phyloP scores from a whole-genome alignment of 2,888 invertebrate species.

The Sphaerophoria rueppellii region DNA sequence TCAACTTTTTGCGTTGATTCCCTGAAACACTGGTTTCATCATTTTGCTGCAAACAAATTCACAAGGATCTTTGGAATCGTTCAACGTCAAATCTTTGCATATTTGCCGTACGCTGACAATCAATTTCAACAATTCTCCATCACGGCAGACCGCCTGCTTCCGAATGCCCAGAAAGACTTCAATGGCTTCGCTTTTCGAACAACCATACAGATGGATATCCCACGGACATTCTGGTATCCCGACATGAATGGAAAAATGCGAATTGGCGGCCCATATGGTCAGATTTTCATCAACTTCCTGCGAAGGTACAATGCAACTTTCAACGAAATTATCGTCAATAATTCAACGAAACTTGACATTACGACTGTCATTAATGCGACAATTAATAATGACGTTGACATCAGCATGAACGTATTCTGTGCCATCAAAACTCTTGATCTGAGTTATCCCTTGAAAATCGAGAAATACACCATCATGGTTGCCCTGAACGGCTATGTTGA shows the following conservation, averaged over 20 bases:
- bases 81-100: too few species aligned
- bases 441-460: slow-evolving; percentile 28
- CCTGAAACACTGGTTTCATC: too few species aligned
- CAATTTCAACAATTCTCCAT: too few species aligned
- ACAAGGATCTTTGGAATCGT: too few species aligned
- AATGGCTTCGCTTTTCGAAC: neutral
- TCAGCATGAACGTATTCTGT: slow-evolving; percentile 47
- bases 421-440: neutral
- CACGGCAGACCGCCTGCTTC: too few species aligned
- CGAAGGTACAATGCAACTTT: slow-evolving; percentile 8
- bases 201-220: slow-evolving; percentile 3
- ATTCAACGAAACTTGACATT: slow-evolving; percentile 13
- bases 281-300: too few species aligned
- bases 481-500: slow-evolving; percentile 12
- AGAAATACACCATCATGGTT: slow-evolving; percentile 9
- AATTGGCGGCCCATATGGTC: neutral
- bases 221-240: slow-evolving; percentile 21
- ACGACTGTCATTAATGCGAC: slow-evolving; percentile 26
- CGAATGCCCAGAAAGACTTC: too few species aligned
- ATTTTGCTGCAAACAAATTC: too few species aligned
- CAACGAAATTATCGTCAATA: neutral
- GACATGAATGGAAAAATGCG: too few species aligned
- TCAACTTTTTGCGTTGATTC: too few species aligned
- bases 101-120: too few species aligned
- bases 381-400: slow-evolving; percentile 25